A percentile compares a stretch with the other conserved stretches of the same genome.
phyloP scores from a whole-genome alignment of 2,797 vertebrate species.

The Dallia pectoralis region DNA sequence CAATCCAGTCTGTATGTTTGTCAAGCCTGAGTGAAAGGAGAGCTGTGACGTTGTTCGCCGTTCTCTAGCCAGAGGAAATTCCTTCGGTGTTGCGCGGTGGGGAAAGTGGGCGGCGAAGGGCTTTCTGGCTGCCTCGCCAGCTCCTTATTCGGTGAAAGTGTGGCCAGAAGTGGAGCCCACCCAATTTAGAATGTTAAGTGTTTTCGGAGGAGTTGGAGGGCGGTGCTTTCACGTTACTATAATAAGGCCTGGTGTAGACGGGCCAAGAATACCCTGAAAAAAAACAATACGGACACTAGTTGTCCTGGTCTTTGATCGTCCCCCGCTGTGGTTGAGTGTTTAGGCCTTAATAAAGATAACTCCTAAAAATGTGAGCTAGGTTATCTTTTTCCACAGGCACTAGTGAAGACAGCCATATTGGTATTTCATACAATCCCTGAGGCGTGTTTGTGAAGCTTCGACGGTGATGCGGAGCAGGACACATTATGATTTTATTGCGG shows the following conservation, averaged over 20 bases:
- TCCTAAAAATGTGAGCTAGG: background rate
- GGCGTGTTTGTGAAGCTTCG: background rate
- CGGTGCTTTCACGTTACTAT: conserved; percentile 58
- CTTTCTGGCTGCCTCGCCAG: conserved; percentile 38
- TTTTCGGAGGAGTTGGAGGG: conserved; percentile 41
- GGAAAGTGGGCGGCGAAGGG: conserved; percentile 11
- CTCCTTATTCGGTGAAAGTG: conserved; percentile 78
- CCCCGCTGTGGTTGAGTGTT: conserved; percentile 9
- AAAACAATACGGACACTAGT: conserved; percentile 37
- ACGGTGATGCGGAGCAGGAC: background rate
- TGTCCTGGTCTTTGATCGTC: conserved; percentile 19
- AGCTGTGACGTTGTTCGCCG: conserved; percentile 47
- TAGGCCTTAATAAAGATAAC: background rate
- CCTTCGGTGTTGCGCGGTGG: conserved; percentile 50
- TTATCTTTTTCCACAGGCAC: background rate
- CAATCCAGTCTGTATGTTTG: conserved; percentile 28
- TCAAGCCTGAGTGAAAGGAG: conserved; percentile 26
- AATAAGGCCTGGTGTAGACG: conserved; percentile 63
- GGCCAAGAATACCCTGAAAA: conserved; percentile 40
- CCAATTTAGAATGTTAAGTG: conserved; percentile 68
- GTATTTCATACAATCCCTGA: conserved; percentile 2
- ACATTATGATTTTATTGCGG: background rate
- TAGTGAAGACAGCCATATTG: background rate
- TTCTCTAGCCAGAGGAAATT: conserved; percentile 63
- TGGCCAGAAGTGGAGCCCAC: conserved; percentile 62